A percentile compares a stretch with the other conserved stretches of the same genome.
Evolutionary conservation across 2,888 invertebrate genomes (phyloP).

Genomic region (Epirrhoe tristata): DNA sequence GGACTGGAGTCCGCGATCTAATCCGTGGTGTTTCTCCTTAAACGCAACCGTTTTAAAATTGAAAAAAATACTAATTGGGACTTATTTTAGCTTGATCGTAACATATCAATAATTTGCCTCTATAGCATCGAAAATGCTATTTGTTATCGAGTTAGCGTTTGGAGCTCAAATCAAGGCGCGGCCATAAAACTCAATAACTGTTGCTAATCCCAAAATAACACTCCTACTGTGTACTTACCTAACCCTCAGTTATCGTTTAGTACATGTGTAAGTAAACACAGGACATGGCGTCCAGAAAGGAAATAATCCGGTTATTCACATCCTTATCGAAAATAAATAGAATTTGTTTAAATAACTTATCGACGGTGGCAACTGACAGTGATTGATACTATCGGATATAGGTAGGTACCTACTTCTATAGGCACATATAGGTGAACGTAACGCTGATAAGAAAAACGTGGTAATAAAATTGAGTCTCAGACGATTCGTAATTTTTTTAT

Average conservation of each 20-base stretch:
- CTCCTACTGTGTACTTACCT: conserved; percentile 49
- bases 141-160: too few species aligned
- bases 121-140: too few species aligned
- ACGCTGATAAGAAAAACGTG: conserved; percentile 2
- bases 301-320: conserved; percentile 76
- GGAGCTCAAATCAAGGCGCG: conserved; percentile 43
- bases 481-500: background rate
- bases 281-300: conserved; percentile 56
- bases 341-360: conserved; percentile 37
- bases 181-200: conserved; percentile 38
- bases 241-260: conserved; percentile 44
- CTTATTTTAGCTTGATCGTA: too few species aligned
- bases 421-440: background rate
- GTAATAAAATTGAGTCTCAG: background rate
- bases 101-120: too few species aligned
- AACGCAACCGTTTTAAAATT: too few species aligned
- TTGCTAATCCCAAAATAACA: conserved; percentile 48
- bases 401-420: conserved; percentile 2
- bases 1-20: too few species aligned
- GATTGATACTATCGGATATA: conserved; percentile 57
- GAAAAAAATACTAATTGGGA: too few species aligned
- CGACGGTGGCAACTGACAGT: conserved; percentile 55
- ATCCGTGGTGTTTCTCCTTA: too few species aligned
- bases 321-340: conserved; percentile 64
- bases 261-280: conserved; percentile 75